phyloP scores from a whole-genome alignment of 2,113 vertebrate genomes.

The Charadrius vociferus region DNA sequence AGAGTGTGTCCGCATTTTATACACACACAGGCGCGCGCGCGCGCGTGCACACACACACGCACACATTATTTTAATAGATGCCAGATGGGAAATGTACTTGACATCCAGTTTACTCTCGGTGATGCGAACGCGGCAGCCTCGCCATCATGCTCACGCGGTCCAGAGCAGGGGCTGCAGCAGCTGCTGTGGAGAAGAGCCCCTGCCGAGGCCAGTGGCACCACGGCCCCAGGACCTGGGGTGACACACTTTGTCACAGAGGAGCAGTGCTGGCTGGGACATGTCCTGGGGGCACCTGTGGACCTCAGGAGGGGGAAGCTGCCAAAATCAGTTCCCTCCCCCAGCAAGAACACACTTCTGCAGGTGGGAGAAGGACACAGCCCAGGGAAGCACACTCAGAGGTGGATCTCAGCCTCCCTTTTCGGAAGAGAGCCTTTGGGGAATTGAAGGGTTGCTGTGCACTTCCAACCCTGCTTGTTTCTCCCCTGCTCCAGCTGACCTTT shows the following conservation, averaged over 20 bases:
- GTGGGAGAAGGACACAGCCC: not conserved
- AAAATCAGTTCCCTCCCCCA: not conserved
- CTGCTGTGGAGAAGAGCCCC: not conserved
- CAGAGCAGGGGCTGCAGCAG: not conserved
- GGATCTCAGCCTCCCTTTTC: not conserved
- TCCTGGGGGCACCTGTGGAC: no score
- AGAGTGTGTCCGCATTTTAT: not conserved
- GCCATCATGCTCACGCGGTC: fast-evolving
- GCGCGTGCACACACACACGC: not conserved
- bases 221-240: not conserved
- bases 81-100: constrained; percentile 45
- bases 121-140: fast-evolving
- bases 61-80: constrained; percentile 37
- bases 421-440: not conserved
- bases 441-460: not conserved
- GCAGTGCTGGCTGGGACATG: not conserved
- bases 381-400: not conserved
- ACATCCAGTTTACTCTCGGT: not conserved
- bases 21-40: fast-evolving
- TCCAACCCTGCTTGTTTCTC: fast-evolving
- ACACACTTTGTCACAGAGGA: not conserved
- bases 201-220: fast-evolving
- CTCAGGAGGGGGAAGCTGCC: not conserved
- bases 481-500: not conserved
- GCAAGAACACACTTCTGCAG: not conserved